These are phyloP conservation scores for Eremophila alpestris DNA, from an alignment of 2,797 vertebrate genomes.

Conservation along the genomic window DNA sequence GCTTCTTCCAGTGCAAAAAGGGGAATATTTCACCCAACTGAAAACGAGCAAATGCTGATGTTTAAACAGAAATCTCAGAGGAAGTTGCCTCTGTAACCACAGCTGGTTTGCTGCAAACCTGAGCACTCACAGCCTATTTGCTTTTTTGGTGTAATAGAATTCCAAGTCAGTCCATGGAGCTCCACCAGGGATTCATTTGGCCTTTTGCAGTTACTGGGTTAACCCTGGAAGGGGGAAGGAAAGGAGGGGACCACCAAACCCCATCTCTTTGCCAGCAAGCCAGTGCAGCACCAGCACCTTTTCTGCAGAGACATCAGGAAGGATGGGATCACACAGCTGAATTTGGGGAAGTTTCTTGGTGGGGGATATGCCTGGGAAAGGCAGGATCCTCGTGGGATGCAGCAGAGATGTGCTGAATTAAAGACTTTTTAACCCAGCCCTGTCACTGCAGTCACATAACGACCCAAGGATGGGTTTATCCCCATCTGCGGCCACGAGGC, in stretches of 20 bases:
- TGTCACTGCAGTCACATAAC: neutral
- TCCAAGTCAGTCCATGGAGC: neutral
- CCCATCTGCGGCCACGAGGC: neutral
- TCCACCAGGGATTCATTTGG: neutral
- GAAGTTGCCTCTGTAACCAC: neutral
- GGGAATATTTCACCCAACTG: neutral
- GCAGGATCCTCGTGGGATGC: neutral
- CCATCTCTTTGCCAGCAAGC: neutral
- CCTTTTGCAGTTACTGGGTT: neutral
- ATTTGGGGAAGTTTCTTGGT: neutral
- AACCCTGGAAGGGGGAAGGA: neutral
- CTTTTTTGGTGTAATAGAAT: neutral
- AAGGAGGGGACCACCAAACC: neutral
- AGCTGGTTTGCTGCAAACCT: neutral
- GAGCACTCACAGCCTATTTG: neutral
- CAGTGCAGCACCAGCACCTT: neutral
- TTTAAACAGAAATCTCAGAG: slow-evolving; percentile 2
- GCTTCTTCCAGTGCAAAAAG: neutral
- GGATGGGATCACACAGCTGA: neutral
- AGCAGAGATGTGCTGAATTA: neutral
- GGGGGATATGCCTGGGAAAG: neutral
- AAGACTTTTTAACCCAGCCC: neutral
- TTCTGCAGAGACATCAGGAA: neutral
- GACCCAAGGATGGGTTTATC: neutral
- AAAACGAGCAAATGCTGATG: neutral